phyloP scores from a whole-genome alignment of 2,888 invertebrate species.

The Lordiphosa fenestrarum region DNA sequence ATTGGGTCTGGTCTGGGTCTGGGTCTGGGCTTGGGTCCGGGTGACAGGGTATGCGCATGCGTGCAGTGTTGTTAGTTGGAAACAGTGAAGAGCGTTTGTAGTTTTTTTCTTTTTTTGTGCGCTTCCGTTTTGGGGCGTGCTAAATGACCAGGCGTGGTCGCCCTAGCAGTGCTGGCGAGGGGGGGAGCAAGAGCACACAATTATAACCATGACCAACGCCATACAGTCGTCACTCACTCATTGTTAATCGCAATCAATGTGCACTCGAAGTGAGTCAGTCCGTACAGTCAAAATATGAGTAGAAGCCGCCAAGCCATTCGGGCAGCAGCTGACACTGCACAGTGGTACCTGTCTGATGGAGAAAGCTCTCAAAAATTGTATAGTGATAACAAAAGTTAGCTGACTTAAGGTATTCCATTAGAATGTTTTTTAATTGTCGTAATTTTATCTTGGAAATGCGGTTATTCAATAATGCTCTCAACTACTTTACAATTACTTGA shows the following conservation, averaged over 20 bases:
- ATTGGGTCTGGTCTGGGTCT: conserved; percentile 32
- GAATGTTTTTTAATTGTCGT: too few species aligned
- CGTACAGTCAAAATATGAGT: conserved; percentile 2
- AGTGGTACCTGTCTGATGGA: conserved; percentile 6
- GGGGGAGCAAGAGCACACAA: conserved; percentile 32
- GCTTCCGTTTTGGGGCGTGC: conserved; percentile 46
- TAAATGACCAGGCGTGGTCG: conserved; percentile 30
- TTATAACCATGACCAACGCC: conserved; percentile 54
- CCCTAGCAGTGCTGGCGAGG: background rate
- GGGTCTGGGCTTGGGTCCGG: conserved; percentile 10
- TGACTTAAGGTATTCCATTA: too few species aligned
- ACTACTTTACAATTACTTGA: too few species aligned
- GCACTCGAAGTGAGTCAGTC: conserved; percentile 32
- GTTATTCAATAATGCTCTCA: too few species aligned
- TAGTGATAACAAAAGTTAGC: too few species aligned
- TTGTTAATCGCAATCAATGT: conserved; percentile 44
- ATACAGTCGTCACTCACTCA: conserved; percentile 35
- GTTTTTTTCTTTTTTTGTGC: conserved; percentile 7
- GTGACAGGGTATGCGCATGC: conserved; percentile 24
- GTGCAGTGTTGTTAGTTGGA: conserved; percentile 15
- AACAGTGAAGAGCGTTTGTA: conserved; percentile 1
- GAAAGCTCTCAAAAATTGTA: too few species aligned
- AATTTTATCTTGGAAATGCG: too few species aligned
- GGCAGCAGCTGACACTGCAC: conserved; percentile 20
- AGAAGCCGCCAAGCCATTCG: conserved; percentile 17